phyloP scores from a whole-genome alignment of 2,888 invertebrate species.

The Trichopoda pennipes region DNA sequence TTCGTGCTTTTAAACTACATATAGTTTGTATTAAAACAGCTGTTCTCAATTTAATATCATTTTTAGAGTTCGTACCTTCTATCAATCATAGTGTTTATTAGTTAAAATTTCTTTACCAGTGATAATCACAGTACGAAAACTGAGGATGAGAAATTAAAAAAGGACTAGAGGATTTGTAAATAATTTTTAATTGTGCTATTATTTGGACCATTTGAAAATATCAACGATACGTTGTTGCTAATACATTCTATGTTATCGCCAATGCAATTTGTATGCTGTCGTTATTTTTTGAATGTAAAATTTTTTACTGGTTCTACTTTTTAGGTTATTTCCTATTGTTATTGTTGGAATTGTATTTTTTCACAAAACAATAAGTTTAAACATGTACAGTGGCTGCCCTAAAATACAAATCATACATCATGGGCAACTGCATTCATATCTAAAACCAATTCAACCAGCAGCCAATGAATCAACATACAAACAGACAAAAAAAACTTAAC shows the following conservation, averaged over 20 bases:
- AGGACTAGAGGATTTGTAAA: too few species aligned
- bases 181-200: too few species aligned
- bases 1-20: too few species aligned
- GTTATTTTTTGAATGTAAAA: background rate
- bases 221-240: too few species aligned
- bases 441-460: conserved; percentile 24
- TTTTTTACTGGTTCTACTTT: conserved; percentile 1
- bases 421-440: conserved; percentile 20
- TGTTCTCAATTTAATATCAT: too few species aligned
- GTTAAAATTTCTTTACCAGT: too few species aligned
- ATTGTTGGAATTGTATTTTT: background rate
- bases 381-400: conserved; percentile 50
- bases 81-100: too few species aligned
- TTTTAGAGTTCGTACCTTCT: too few species aligned
- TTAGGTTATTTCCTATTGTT: conserved; percentile 17
- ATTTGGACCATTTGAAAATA: too few species aligned
- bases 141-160: too few species aligned
- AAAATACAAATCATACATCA: conserved; percentile 43
- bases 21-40: too few species aligned
- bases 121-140: too few species aligned
- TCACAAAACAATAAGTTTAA: conserved; percentile 40
- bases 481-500: background rate
- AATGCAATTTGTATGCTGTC: conserved; percentile 40
- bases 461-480: background rate
- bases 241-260: conserved; percentile 21